Evolutionary conservation across 2,888 invertebrate species (phyloP).

Genomic region (Orthosia cruda): DNA sequence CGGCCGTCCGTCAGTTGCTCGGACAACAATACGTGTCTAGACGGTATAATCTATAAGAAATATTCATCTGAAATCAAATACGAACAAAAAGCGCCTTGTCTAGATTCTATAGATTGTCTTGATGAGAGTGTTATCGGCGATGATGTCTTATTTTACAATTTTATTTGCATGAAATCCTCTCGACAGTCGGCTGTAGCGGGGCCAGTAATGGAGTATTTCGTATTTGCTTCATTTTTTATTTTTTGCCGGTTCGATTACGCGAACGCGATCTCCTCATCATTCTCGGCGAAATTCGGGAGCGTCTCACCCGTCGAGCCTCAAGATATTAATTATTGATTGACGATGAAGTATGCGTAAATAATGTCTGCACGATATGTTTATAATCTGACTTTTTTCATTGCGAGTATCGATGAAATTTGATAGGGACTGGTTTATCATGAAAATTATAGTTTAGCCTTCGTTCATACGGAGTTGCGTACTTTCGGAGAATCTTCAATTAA

Average conservation of each 20-base stretch:
- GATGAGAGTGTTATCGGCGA: constrained; percentile 65
- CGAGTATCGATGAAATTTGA: constrained; percentile 63
- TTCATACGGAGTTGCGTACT: constrained; percentile 31
- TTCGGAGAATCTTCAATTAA: constrained; percentile 42
- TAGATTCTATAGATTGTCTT: constrained; percentile 66
- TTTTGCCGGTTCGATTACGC: constrained; percentile 91
- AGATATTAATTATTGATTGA: constrained; percentile 92
- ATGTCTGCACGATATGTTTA: constrained; percentile 78
- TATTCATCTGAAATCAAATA: constrained; percentile 63
- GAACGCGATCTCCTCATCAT: constrained; percentile 91
- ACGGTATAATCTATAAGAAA: constrained; percentile 62
- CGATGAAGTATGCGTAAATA: constrained; percentile 89
- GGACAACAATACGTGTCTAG: constrained; percentile 64
- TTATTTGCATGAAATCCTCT: constrained; percentile 77
- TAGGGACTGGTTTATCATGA: constrained; percentile 58
- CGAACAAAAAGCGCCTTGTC: constrained; percentile 61
- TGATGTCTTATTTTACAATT: constrained; percentile 66
- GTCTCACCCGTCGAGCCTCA: constrained; percentile 87
- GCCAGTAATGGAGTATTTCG: constrained; percentile 91
- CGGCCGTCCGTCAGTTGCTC: constrained; percentile 55
- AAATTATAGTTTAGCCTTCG: constrained; percentile 59
- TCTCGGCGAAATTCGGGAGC: constrained; percentile 92
- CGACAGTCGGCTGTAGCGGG: constrained; percentile 77
- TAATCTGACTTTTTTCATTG: constrained; percentile 76
- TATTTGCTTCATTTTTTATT: constrained; percentile 92